Conservation (phyloP, 2,888 invertebrate genomes). For the Cheilosia soror region DNA sequence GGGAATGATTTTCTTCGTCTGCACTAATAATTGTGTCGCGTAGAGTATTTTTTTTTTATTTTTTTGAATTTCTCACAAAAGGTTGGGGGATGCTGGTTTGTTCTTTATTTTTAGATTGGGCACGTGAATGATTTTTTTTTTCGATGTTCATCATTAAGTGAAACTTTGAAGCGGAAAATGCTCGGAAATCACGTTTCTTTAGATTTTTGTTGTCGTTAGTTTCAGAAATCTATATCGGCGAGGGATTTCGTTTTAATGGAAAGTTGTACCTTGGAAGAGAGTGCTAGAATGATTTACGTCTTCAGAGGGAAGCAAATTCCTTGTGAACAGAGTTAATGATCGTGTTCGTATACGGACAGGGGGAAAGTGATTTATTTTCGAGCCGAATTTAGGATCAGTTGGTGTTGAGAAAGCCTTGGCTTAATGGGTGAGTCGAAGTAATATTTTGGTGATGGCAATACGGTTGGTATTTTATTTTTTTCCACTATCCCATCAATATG, state of each 20-base stretch:
- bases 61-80: slow-evolving; percentile 23
- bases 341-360: neutral
- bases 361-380: slow-evolving; percentile 30
- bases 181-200: slow-evolving; percentile 66
- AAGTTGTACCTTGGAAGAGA: neutral
- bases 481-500: no score
- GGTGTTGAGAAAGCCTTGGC: slow-evolving; percentile 36
- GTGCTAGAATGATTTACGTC: slow-evolving; percentile 26
- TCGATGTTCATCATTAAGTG: slow-evolving; percentile 1
- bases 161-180: slow-evolving; percentile 42
- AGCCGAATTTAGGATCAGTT: slow-evolving; percentile 7
- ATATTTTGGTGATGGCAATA: no score
- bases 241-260: slow-evolving; percentile 21
- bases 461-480: no score
- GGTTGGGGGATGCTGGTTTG: neutral
- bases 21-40: slow-evolving; percentile 56
- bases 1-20: slow-evolving; percentile 10
- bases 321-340: slow-evolving; percentile 34
- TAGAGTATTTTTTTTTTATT: slow-evolving; percentile 36
- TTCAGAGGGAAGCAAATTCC: neutral
- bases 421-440: slow-evolving; percentile 16
- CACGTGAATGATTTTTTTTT: slow-evolving; percentile 42
- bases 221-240: slow-evolving; percentile 25
- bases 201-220: slow-evolving; percentile 25
- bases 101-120: neutral